Base-by-base conservation (phyloP, 1,140 invertebrate genomes). In the Drosophila oshimai region DNA sequence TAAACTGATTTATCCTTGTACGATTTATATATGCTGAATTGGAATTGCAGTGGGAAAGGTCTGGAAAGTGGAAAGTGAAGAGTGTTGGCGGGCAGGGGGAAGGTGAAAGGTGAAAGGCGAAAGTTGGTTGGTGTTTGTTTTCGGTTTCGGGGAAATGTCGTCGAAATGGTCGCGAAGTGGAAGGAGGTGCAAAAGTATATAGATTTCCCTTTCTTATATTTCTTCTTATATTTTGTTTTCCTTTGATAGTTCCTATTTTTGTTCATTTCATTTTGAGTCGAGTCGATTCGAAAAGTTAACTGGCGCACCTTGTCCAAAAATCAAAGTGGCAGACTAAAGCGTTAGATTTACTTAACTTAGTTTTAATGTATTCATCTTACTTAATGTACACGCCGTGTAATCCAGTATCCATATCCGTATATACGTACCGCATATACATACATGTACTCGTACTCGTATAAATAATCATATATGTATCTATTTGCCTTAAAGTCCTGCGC, bases 301-400 rank as follows among this genome's bases (percentile, higher is more conserved):
- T 86, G 67, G 58, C 80, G 73, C 80, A 86, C 80, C 76, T 86
- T 86, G 81, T 87, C 81, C 80, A 84, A 84, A 84, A 84, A 87
- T 86, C 80, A 86, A 86, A 86, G 80, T 86, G 80, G 81, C 80
- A 84, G 80, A 81, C 81, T 86, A 86, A 86, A 86, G 80, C 80
- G 77, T 81, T 86, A 76, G 77, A 87, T 76, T 86, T 87, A 86
- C 80, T 86, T 86, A 86, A 87, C 67, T 73, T 74, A 81, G 61
- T 53, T 69, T 50, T 75, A 73, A 76, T 83, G 57, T 58, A 75
- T 71, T 74, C 24, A 10, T 61, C 74, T 76, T 68, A 74, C 75
- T 84, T 84, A 84, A 86, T 80, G 60, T 86, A 84, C 75, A 86
- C 72, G 67, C 57, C 76, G 55, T 74, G 45, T 39, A 58, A 49